phyloP scores from a whole-genome alignment of 2,888 invertebrate species.

The Acanthopleura granulata region DNA sequence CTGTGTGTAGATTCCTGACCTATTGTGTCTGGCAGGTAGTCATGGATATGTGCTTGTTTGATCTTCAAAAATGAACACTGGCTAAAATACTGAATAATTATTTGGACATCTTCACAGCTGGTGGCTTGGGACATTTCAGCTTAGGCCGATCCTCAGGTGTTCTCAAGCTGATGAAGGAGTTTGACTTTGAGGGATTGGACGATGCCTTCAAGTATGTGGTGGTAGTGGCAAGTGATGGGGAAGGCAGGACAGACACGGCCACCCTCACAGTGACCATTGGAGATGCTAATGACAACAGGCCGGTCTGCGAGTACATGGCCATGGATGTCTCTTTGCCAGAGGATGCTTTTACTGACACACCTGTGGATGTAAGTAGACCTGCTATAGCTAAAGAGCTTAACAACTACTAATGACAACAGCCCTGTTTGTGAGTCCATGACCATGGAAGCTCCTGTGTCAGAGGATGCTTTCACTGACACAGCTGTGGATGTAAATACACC shows the following conservation, averaged over 20 bases:
- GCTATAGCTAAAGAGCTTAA: too few relatives aligned
- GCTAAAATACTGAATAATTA: too few relatives aligned
- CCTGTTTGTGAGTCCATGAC: slow-evolving; percentile 25
- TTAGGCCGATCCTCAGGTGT: slow-evolving; percentile 30
- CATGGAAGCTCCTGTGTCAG: slow-evolving; percentile 40
- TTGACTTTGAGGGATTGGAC: neutral
- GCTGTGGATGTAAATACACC: slow-evolving; percentile 38
- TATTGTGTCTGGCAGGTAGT: too few relatives aligned
- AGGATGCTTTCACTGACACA: slow-evolving; percentile 30
- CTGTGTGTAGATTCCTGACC: too few relatives aligned
- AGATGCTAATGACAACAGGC: slow-evolving; percentile 29
- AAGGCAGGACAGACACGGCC: neutral
- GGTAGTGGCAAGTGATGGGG: neutral
- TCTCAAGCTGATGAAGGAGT: slow-evolving; percentile 24
- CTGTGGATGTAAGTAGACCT: too few relatives aligned
- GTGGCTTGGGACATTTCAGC: neutral
- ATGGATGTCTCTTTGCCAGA: slow-evolving; percentile 30
- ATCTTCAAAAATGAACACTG: too few relatives aligned
- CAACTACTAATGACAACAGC: slow-evolving; percentile 28
- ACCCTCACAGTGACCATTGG: slow-evolving; percentile 14
- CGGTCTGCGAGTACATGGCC: slow-evolving; percentile 21
- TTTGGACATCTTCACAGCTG: neutral
- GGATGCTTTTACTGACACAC: slow-evolving; percentile 35
- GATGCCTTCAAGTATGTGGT: neutral
- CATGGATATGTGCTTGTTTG: too few relatives aligned